Percentiles rank a stretch among this genome's conserved stretches.
These are phyloP conservation scores for Australoheros scitulus DNA, from an alignment of 2,113 vertebrate species.

Conservation along the genomic window DNA sequence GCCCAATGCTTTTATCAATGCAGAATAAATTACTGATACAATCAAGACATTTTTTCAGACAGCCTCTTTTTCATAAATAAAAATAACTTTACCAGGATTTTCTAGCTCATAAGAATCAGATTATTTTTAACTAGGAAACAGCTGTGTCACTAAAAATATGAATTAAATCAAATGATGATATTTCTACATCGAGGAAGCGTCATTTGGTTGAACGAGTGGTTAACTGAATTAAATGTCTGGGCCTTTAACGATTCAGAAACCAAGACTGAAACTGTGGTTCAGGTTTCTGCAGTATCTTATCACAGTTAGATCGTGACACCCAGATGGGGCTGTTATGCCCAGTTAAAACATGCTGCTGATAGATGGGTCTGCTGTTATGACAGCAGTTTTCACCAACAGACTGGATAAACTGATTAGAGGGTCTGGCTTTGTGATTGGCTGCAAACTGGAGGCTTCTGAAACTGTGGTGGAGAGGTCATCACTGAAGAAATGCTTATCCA, in stretches of 20 bases:
- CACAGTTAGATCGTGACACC: not conserved
- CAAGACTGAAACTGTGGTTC: not conserved
- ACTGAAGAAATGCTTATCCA: no score
- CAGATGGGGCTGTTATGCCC: fast-evolving
- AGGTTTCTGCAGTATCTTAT: not conserved
- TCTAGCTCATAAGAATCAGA: not conserved
- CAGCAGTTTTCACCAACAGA: no score
- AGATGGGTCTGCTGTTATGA: not conserved
- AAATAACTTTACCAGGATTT: fast-evolving
- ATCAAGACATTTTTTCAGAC: not conserved
- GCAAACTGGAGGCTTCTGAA: not conserved
- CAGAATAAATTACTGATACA: not conserved
- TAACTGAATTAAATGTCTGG: not conserved
- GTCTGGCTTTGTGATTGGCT: not conserved
- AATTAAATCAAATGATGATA: not conserved
- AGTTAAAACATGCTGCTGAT: not conserved
- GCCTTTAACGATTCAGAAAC: not conserved
- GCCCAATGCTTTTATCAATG: not conserved
- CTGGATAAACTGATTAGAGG: no score
- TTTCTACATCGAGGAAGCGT: not conserved
- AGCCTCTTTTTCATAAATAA: no score
- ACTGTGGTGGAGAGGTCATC: not conserved
- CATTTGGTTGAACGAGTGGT: fast-evolving
- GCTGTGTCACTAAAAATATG: not conserved
- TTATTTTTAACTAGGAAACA: not conserved